Evolutionary conservation across 2,888 invertebrate species (phyloP).

Genomic region (Mactromeris polynyma): DNA sequence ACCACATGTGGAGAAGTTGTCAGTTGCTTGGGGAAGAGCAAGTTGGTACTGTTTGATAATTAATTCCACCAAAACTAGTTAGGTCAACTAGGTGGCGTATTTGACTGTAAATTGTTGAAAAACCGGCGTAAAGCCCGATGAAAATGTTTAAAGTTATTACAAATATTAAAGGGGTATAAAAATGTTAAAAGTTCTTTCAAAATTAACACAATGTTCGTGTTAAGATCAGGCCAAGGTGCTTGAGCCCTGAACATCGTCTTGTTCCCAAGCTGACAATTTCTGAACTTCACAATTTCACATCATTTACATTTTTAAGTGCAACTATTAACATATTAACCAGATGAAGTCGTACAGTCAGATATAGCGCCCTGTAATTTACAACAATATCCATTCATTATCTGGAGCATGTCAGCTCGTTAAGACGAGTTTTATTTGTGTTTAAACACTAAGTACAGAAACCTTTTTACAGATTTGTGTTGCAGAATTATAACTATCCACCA

Average conservation of each 20-base stretch:
- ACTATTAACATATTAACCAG: conserved; percentile 4
- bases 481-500: background rate
- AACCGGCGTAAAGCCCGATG: too few relatives aligned
- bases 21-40: too few relatives aligned
- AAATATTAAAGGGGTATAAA: too few relatives aligned
- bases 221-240: background rate
- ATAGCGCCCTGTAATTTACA: background rate
- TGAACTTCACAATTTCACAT: conserved; percentile 1
- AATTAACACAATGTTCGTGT: too few relatives aligned
- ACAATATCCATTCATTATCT: background rate
- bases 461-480: background rate
- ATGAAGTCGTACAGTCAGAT: background rate
- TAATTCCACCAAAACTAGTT: too few relatives aligned
- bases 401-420: background rate
- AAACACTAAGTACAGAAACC: background rate
- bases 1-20: too few relatives aligned
- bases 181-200: too few relatives aligned
- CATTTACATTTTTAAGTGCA: background rate
- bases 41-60: too few relatives aligned
- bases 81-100: too few relatives aligned
- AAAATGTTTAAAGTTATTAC: too few relatives aligned
- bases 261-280: background rate
- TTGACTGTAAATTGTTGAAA: too few relatives aligned
- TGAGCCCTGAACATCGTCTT: background rate
- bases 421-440: background rate